Evolutionary conservation across 2,888 invertebrate species (phyloP), one percentile per base, ranked within the genome.

Genomic region (Epinotia bilunana): DNA sequence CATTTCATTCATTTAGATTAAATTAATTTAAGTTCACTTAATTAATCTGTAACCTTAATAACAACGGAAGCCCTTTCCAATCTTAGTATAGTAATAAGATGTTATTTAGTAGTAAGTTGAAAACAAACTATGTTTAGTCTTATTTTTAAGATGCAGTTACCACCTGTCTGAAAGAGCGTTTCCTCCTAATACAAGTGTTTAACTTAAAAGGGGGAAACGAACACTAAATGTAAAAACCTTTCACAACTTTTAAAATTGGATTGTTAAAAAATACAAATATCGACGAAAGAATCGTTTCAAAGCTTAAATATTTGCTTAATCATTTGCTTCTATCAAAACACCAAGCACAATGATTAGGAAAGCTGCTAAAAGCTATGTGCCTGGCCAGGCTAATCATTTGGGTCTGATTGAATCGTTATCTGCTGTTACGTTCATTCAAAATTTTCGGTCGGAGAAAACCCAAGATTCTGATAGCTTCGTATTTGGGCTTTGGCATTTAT

Each of bases 291-390:
- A 63, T 33, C 16, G 62, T 18, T 57, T 20, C 60, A n/a, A 55
- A 23, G n/a, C 3, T 55, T 62, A 62, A 73, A 46, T 60, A 53
- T n/a, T n/a, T n/a, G n/a, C n/a, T n/a, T 20, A 69, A 33, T 58
- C 33, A 61, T 69, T 74, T 33, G 58, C 18, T 63, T n/a, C 63
- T 39, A 13, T 33, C 49, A 63, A 63, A 74, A 57, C 20, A 12
- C 33, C 46, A 57, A 63, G 12, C 60, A 18, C 72, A 64, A 39
- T 49, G 46, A n/a, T 43, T 63, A 49, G 3, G 57, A 28, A 46
- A 74, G 63, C 58, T 63, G 74, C 33, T 63, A 61, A 73, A 57
- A 46, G 69, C 58, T 67, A n/a, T 33, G 60, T 64, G 63, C 58
- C n/a, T n/a, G 74, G 63, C 49, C 4, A 62, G 39, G 53, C 43